A percentile compares a stretch with the other conserved stretches of the same genome.
Conservation (phyloP, 2,797 vertebrate genomes). For the Xerus rutilus region DNA sequence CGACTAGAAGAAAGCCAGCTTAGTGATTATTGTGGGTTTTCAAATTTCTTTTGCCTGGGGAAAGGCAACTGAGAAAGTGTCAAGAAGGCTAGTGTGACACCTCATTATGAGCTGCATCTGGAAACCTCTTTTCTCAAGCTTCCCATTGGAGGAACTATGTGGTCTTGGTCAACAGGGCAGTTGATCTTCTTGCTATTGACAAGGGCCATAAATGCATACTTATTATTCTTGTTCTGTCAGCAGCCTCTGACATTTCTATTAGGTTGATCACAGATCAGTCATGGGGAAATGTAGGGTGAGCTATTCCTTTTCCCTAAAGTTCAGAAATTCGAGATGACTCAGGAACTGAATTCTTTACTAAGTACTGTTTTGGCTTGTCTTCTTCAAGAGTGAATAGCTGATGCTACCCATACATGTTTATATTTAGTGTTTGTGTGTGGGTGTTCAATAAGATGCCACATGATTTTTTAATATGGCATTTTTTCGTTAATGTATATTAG, state of each 20-base stretch:
- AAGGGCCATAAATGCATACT: conserved; percentile 65
- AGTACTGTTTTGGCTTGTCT: neutral
- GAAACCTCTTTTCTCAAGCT: conserved; percentile 62
- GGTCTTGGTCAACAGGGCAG: conserved; percentile 49
- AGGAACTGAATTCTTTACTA: conserved; percentile 36
- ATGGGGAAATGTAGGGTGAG: conserved; percentile 24
- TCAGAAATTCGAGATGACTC: conserved; percentile 33
- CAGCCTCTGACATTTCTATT: conserved; percentile 66
- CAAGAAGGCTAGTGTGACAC: conserved; percentile 46
- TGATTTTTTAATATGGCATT: neutral
- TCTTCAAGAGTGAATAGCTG: neutral
- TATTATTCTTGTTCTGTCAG: conserved; percentile 80
- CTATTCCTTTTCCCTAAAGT: conserved; percentile 49
- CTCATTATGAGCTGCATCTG: conserved; percentile 59
- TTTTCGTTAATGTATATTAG: neutral
- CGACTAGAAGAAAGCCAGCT: conserved; percentile 11
- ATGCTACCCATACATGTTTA: neutral
- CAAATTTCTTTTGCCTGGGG: conserved; percentile 52
- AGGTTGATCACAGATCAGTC: conserved; percentile 44
- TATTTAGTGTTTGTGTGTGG: neutral
- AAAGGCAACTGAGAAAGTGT: conserved; percentile 61
- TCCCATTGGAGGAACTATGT: conserved; percentile 51
- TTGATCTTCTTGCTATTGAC: conserved; percentile 62
- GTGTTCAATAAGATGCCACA: neutral
- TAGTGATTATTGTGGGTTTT: conserved; percentile 54